phyloP scores from a whole-genome alignment of 2,797 vertebrate genomes.

The Rhabdomys pumilio region DNA sequence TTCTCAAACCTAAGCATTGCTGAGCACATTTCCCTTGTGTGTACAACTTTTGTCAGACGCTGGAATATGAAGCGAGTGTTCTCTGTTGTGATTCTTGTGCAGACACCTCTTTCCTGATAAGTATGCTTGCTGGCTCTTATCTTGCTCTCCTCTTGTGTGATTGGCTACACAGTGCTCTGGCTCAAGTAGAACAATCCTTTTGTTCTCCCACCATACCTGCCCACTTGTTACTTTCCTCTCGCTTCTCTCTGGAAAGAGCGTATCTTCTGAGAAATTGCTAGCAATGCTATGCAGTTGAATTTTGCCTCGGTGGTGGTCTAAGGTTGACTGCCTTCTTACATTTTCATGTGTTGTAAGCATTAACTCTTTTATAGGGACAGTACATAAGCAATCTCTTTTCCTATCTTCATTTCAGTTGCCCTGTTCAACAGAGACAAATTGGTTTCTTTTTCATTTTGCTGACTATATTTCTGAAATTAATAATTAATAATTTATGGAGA shows the following conservation, averaged over 20 bases:
- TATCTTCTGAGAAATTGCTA: slow-evolving; percentile 63
- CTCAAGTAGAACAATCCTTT: slow-evolving; percentile 2
- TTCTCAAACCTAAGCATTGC: neutral
- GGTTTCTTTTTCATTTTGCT: slow-evolving; percentile 73
- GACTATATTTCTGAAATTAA: slow-evolving; percentile 62
- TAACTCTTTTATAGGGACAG: slow-evolving; percentile 56
- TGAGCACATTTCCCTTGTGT: neutral
- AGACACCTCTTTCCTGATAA: slow-evolving; percentile 1
- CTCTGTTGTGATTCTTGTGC: neutral
- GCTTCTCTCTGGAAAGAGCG: neutral
- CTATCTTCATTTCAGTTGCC: slow-evolving; percentile 69
- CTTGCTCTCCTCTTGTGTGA: slow-evolving; percentile 29
- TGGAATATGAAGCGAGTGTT: neutral
- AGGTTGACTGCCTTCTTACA: slow-evolving; percentile 56
- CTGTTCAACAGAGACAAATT: slow-evolving; percentile 64
- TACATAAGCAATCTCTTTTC: slow-evolving; percentile 70
- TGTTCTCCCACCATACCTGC: neutral
- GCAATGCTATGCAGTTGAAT: slow-evolving; percentile 53
- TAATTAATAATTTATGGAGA: slow-evolving; percentile 65
- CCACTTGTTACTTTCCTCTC: neutral
- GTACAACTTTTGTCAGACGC: slow-evolving; percentile 20
- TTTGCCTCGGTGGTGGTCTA: slow-evolving; percentile 55
- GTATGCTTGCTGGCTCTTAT: slow-evolving; percentile 19
- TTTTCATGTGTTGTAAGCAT: slow-evolving; percentile 61
- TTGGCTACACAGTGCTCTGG: slow-evolving; percentile 6